Conservation (phyloP, 2,797 vertebrate species). For the Sebastolobus altivelis region DNA sequence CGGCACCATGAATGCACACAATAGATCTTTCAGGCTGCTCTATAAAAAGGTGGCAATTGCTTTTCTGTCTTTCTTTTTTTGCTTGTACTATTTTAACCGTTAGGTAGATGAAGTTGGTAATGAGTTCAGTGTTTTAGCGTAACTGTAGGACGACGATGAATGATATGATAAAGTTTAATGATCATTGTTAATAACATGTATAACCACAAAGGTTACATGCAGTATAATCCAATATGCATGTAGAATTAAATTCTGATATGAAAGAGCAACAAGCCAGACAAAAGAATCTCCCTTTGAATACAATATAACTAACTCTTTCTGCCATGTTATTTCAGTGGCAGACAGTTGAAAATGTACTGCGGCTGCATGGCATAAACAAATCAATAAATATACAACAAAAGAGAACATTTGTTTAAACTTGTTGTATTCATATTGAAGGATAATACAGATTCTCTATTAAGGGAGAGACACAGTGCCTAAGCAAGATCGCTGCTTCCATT, state of each 20-base stretch:
- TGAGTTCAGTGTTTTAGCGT: neutral
- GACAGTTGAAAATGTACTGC: neutral
- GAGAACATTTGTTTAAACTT: neutral
- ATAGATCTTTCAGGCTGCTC: conserved; percentile 26
- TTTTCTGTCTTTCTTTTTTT: neutral
- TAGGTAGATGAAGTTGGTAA: neutral
- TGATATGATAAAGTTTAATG: neutral
- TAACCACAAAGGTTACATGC: neutral
- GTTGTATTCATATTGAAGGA: neutral
- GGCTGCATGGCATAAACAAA: neutral
- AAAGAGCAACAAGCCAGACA: neutral
- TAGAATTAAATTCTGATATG: neutral
- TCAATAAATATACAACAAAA: neutral
- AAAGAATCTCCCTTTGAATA: neutral
- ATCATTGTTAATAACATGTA: neutral
- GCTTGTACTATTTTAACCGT: neutral
- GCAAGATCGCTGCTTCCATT: neutral
- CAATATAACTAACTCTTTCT: neutral
- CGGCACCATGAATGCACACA: conserved; percentile 13
- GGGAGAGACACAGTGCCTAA: neutral
- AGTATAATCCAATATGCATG: neutral
- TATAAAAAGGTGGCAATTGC: conserved; percentile 5
- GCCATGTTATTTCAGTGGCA: neutral
- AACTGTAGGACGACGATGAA: neutral
- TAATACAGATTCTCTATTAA: neutral